Percentiles rank a stretch among this genome's conserved stretches.
Conservation (phyloP, 35 echinoderm and acorn worm species). For the Heliocidaris erythrogramma region DNA sequence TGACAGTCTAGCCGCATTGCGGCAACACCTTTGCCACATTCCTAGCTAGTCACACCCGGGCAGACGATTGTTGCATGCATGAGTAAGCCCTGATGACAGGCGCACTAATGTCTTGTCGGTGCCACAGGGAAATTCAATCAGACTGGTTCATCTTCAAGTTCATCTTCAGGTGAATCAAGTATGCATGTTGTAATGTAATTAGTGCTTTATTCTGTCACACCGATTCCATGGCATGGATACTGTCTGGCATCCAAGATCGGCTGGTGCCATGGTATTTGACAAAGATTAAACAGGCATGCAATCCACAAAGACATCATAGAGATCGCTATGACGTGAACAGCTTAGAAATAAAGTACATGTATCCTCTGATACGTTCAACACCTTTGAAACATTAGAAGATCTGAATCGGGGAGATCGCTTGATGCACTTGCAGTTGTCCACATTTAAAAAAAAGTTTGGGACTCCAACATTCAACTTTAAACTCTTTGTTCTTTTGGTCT, state of each 20-base stretch:
- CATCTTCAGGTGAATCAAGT: background rate
- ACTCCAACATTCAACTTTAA: background rate
- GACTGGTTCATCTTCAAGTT: conserved; percentile 10
- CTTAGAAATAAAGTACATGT: background rate
- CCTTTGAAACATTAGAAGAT: background rate
- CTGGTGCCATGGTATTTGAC: background rate
- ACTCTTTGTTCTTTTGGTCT: background rate
- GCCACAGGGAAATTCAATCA: background rate
- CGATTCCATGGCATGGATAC: background rate
- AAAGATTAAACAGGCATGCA: conserved; percentile 11
- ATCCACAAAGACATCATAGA: conserved; percentile 4
- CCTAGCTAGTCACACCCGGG: background rate
- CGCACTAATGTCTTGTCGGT: background rate
- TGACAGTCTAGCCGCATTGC: background rate
- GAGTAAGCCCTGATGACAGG: background rate
- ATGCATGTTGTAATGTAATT: conserved; percentile 4
- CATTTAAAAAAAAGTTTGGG: background rate
- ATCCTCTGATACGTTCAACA: background rate
- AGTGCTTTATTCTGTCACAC: background rate
- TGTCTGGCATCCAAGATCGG: background rate
- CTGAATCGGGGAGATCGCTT: background rate
- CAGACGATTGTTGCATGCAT: conserved; percentile 8
- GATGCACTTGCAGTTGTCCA: background rate
- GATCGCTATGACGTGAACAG: background rate
- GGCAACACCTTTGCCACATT: background rate